Percentiles rank a stretch among this genome's conserved stretches.
These are phyloP conservation scores for Cyprinodon tularosa DNA, from an alignment of 2,113 vertebrate species.

Conservation along the genomic window DNA sequence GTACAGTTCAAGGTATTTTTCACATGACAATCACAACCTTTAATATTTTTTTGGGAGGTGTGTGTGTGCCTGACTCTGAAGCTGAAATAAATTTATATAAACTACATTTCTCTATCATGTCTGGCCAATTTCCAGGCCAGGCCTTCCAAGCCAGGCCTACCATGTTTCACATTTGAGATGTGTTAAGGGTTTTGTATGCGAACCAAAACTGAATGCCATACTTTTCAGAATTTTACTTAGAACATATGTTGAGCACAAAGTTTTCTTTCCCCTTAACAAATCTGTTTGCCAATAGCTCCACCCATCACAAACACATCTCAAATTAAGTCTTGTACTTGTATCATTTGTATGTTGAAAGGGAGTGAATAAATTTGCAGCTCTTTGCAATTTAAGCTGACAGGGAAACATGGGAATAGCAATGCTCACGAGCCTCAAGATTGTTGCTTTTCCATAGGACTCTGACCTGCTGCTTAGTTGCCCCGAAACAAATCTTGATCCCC, in stretches of 20 bases:
- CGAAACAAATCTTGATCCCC: slow-evolving; percentile 55
- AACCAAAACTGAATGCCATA: neutral
- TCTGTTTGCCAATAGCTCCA: neutral
- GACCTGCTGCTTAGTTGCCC: slow-evolving; percentile 44
- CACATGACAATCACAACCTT: neutral
- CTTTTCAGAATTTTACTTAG: neutral
- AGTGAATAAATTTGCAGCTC: neutral
- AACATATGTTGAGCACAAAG: neutral
- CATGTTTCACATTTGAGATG: neutral
- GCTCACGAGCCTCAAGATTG: slow-evolving; percentile 20
- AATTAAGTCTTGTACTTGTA: neutral
- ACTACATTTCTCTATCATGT: neutral
- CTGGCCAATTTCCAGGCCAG: neutral
- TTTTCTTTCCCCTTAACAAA: neutral
- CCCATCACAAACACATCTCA: too few relatives aligned
- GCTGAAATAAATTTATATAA: neutral
- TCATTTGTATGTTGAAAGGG: neutral
- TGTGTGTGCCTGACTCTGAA: neutral
- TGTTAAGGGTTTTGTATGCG: neutral
- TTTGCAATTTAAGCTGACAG: slow-evolving; percentile 52
- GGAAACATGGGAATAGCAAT: slow-evolving; percentile 56
- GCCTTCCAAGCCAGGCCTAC: too few relatives aligned
- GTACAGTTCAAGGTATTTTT: neutral
- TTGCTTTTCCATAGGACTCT: slow-evolving; percentile 45
- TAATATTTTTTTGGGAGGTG: neutral